phyloP scores from a whole-genome alignment of 2,888 invertebrate species.

The Didymodactylos carnosus region DNA sequence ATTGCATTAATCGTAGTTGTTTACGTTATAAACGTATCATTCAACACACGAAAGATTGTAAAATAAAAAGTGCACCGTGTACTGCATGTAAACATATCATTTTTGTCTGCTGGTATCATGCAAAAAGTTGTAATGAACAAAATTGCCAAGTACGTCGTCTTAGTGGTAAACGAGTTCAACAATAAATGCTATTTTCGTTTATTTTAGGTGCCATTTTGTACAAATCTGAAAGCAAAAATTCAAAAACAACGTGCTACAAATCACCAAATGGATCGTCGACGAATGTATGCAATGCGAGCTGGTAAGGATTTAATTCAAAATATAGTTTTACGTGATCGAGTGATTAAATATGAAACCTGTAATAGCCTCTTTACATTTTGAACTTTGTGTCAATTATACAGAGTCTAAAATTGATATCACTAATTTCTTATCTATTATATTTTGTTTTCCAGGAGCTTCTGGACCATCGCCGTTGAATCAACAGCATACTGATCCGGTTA shows the following conservation, averaged over 20 bases:
- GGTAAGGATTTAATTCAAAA: no score
- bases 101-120: constrained; percentile 3
- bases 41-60: constrained; percentile 82
- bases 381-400: background rate
- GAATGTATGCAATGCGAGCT: background rate
- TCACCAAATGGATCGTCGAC: background rate
- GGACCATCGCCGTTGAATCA: background rate
- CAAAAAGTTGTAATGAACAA: constrained; percentile 6
- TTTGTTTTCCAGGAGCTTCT: no score
- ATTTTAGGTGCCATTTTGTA: background rate
- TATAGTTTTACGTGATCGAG: no score
- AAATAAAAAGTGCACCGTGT: constrained; percentile 1
- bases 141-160: constrained; percentile 1
- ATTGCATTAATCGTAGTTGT: constrained; percentile 76
- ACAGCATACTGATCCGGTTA: background rate
- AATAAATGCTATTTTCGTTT: background rate
- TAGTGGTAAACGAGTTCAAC: background rate
- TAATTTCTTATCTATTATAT: background rate
- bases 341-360: background rate
- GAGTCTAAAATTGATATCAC: no score
- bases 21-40: constrained; percentile 98
- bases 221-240: background rate
- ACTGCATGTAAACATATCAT: constrained; percentile 4
- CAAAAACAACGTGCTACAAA: background rate
- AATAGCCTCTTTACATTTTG: background rate